Evolutionary conservation across 2,888 invertebrate genomes (phyloP), one percentile per base, ranked within the genome.

Genomic region (Eupithecia exiguata): DNA sequence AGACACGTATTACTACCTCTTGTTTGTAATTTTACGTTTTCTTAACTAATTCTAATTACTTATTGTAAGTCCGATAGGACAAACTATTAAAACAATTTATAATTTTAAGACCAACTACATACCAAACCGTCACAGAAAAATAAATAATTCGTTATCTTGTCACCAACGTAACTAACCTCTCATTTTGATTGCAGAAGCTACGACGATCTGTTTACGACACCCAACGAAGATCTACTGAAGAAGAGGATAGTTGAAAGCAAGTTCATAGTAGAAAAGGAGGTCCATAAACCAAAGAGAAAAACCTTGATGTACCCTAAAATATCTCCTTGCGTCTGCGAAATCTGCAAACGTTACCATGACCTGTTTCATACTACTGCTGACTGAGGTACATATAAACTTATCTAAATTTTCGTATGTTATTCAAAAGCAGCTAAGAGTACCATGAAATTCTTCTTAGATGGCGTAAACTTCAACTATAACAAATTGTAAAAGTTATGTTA

Each of bases 341-440:
- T 94, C 62, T 94, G 94, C 76, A 89, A 84, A 72, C 84, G 89
- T 70, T 94, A 94, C 76, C 88, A 94, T 68, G 90, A 94, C 76
- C 75, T 93, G 36, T 94, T 94, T 71, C 93, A 93, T 77, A 71
- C 75, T n/a, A 79, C 53, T 53, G 53, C 58, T 25, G 25, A 25
- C 1, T 58, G 25, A 58, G 25, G 58, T 58, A 14, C 10, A 10
- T 7, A 46, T 49, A 53, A 53, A 21, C 9, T 2, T n/a, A 4
- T 10, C 9, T 21, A 53, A n/a, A 53, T 53, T 53, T 21, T 53
- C 49, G 49, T n/a, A 46, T 12, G 43, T 46, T 18, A 40, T 18
- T 1, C 18, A 18, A 18, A 18, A n/a, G n/a, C n/a, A 16, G 43
- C n/a, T 53, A 53, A 53, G 21, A 10, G 10, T 21, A 53, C 10